phyloP scores from a whole-genome alignment of 2,113 vertebrate species.

The Oxyura jamaicensis region DNA sequence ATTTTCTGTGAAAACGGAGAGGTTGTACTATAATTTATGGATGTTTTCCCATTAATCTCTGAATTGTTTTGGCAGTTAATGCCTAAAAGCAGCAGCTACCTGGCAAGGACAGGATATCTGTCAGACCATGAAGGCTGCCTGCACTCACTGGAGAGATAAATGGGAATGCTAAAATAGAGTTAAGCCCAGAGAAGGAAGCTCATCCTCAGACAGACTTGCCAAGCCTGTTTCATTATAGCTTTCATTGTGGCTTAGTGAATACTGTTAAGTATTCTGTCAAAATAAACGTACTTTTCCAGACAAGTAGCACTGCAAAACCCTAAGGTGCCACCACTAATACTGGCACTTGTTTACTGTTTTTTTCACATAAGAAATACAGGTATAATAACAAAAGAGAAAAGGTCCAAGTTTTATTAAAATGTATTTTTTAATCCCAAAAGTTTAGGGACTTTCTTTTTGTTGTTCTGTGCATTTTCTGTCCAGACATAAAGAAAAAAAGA shows the following conservation, averaged over 20 bases:
- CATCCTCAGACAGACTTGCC: conserved; percentile 33
- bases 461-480: background rate
- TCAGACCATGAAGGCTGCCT: conserved; percentile 51
- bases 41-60: conserved; percentile 52
- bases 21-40: conserved; percentile 48
- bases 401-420: background rate
- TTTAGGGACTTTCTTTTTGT: background rate
- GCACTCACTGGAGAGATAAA: conserved; percentile 42
- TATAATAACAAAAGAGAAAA: background rate
- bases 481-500: background rate
- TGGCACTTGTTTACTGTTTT: background rate
- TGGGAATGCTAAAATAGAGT: conserved; percentile 20
- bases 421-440: background rate
- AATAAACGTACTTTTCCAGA: conserved; percentile 45
- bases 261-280: conserved; percentile 48
- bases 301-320: background rate
- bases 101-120: conserved; percentile 66
- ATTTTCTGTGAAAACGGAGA: conserved; percentile 21
- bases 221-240: conserved; percentile 30
- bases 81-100: conserved; percentile 65
- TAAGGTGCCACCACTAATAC: background rate
- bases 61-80: conserved; percentile 63
- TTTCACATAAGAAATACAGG: background rate
- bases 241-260: conserved; percentile 1
- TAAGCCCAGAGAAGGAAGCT: conserved; percentile 40